Conservation (phyloP, 2,113 vertebrate species). For the Psammodynastes pulverulentus region DNA sequence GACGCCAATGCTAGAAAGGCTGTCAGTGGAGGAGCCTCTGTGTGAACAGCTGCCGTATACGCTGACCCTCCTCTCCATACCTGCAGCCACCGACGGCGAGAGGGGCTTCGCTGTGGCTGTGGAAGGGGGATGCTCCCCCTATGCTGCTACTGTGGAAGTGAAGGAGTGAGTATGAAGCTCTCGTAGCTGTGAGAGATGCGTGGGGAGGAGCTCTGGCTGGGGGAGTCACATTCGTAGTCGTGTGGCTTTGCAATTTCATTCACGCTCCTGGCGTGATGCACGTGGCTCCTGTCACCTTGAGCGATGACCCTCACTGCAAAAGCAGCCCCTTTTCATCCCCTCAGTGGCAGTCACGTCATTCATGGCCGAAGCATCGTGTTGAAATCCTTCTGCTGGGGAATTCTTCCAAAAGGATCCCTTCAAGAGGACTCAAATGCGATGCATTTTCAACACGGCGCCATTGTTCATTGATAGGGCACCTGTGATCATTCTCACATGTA, state of each 20-base stretch:
- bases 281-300: background rate
- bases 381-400: background rate
- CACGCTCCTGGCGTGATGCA: background rate
- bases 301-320: background rate
- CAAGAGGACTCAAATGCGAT: background rate
- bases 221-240: no score
- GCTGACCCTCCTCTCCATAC: constrained; percentile 90
- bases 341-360: background rate
- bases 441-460: background rate
- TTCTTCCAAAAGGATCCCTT: background rate
- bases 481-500: background rate
- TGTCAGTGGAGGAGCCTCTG: constrained; percentile 82
- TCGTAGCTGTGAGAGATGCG: no score
- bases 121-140: constrained; percentile 76
- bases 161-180: constrained; percentile 85
- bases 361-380: background rate
- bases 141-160: constrained; percentile 85
- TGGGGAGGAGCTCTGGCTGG: no score
- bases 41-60: constrained; percentile 89
- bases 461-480: background rate
- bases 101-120: constrained; percentile 88
- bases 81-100: constrained; percentile 83
- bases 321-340: background rate
- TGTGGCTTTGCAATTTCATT: background rate
- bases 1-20: constrained; percentile 89